A percentile compares a stretch with the other conserved stretches of the same genome.
phyloP scores from a whole-genome alignment of 2,113 vertebrate species.

The Turnix velox region DNA sequence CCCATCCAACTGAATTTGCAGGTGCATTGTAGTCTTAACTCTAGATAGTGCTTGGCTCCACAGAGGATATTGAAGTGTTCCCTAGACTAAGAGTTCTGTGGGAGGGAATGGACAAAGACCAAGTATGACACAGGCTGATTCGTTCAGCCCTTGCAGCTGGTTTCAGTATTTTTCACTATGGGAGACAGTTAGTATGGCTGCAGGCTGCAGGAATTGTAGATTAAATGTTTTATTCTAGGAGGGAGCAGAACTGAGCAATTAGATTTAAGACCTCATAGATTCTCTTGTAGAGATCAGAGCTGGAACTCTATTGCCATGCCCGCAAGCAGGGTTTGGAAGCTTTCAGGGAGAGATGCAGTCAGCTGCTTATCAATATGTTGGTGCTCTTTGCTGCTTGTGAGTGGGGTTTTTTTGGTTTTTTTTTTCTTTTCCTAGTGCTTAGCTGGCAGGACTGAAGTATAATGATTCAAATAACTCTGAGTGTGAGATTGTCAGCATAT shows the following conservation, averaged over 20 bases:
- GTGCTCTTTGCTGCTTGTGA: neutral
- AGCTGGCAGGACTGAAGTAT: neutral
- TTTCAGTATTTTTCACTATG: neutral
- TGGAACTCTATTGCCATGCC: neutral
- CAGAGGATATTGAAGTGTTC: neutral
- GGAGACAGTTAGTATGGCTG: neutral
- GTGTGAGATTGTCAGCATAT: neutral
- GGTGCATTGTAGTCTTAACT: slow-evolving; percentile 13
- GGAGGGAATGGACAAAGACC: neutral
- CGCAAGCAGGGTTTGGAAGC: neutral
- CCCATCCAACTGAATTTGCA: slow-evolving; percentile 16
- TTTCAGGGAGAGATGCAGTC: neutral
- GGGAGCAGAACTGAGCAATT: neutral
- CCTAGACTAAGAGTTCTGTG: neutral
- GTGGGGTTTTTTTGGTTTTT: no score
- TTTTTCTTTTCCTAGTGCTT: neutral
- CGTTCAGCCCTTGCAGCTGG: neutral
- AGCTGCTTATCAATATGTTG: neutral
- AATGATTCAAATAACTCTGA: neutral
- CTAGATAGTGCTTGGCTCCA: neutral
- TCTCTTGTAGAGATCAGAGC: neutral
- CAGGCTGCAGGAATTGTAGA: neutral
- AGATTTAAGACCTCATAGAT: neutral
- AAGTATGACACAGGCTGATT: neutral
- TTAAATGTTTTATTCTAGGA: neutral